phyloP scores from a whole-genome alignment of 2,888 invertebrate genomes.

The Calameuta pallipes region DNA sequence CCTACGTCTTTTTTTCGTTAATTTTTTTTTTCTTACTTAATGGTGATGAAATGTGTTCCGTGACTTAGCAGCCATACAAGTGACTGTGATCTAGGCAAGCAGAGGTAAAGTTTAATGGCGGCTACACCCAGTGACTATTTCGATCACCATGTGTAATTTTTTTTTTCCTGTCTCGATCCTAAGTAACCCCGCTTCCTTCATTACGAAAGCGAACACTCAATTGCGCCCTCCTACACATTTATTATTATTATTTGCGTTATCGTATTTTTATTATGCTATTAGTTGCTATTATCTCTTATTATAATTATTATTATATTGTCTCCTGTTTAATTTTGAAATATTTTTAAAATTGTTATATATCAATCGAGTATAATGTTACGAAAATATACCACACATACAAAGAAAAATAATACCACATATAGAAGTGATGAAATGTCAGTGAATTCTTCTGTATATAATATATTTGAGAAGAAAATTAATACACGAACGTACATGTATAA shows the following conservation, averaged over 20 bases:
- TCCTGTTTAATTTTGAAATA: constrained; percentile 56
- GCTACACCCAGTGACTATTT: constrained; percentile 52
- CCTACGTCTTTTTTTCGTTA: constrained; percentile 20
- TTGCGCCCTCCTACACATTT: background rate
- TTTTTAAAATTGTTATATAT: constrained; percentile 59
- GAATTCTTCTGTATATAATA: constrained; percentile 32
- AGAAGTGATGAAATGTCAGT: constrained; percentile 34
- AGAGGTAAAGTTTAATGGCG: constrained; percentile 53
- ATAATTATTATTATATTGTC: constrained; percentile 51
- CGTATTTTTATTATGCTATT: constrained; percentile 43
- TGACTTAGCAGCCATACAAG: constrained; percentile 54
- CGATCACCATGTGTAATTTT: constrained; percentile 42
- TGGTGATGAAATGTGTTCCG: constrained; percentile 52
- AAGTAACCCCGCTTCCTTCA: constrained; percentile 14
- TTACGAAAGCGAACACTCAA: background rate
- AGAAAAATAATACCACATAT: constrained; percentile 39
- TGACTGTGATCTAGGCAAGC: constrained; percentile 61
- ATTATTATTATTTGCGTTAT: constrained; percentile 40
- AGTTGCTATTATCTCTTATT: constrained; percentile 46
- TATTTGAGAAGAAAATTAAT: constrained; percentile 5
- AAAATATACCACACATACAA: constrained; percentile 41
- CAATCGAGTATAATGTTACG: constrained; percentile 53
- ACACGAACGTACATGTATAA: constrained; percentile 22
- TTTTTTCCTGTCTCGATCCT: constrained; percentile 31
- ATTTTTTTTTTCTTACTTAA: constrained; percentile 22